Conservation (phyloP, 2,113 vertebrate species). For the Pomatostomus ruficeps region DNA sequence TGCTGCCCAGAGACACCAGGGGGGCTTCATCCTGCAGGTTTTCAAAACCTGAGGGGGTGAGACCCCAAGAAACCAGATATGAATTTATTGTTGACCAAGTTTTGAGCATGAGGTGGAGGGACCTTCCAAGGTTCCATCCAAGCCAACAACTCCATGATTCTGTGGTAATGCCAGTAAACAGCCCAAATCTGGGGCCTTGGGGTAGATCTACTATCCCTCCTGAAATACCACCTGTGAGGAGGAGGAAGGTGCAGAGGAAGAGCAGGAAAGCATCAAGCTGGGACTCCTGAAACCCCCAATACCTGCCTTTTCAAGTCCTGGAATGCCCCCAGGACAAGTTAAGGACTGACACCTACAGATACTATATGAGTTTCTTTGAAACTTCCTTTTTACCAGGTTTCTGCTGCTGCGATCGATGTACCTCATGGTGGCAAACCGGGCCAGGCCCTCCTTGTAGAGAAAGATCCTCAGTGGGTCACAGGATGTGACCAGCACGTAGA, state of each 20-base stretch:
- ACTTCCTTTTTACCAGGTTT: constrained; percentile 68
- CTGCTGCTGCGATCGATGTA: constrained; percentile 68
- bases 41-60: not conserved
- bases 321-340: not conserved
- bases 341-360: not conserved
- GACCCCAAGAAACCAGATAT: not conserved
- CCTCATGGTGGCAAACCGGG: constrained; percentile 77
- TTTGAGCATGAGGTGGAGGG: not conserved
- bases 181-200: not conserved
- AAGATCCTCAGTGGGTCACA: constrained; percentile 78
- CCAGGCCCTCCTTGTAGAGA: constrained; percentile 77
- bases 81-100: not conserved
- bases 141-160: not conserved
- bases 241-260: not conserved
- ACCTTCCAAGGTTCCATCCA: not conserved
- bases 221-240: not conserved
- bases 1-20: not conserved
- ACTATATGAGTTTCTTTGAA: not conserved
- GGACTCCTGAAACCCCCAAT: not conserved
- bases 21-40: not conserved
- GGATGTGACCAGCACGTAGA: constrained; percentile 78
- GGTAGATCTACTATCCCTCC: not conserved
- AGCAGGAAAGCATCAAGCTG: not conserved
- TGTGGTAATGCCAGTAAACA: not conserved
- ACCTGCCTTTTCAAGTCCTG: not conserved